Conservation (phyloP, 2,113 vertebrate genomes). For the Tragelaphus imberbis region DNA sequence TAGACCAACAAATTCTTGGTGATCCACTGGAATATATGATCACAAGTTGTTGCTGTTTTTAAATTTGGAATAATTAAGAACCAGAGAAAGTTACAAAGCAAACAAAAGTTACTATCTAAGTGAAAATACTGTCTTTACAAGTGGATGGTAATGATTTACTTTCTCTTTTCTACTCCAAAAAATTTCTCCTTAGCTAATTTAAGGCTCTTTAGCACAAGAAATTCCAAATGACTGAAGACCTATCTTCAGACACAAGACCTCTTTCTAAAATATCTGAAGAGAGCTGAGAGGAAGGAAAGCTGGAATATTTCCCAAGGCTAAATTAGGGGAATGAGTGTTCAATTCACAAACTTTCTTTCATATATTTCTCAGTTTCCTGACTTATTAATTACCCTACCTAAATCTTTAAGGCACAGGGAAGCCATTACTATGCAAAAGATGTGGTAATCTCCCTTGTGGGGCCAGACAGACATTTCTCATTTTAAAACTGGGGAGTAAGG, state of each 20-base stretch:
- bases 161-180: slow-evolving; percentile 44
- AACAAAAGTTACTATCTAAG: not conserved
- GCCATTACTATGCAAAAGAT: slow-evolving; percentile 10
- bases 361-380: slow-evolving; percentile 18
- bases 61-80: slow-evolving; percentile 30
- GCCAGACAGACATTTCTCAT: slow-evolving; percentile 18
- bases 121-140: slow-evolving; percentile 33
- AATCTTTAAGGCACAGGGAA: not conserved
- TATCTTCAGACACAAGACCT: not conserved
- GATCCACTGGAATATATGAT: not conserved
- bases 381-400: slow-evolving; percentile 24
- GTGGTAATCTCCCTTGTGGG: not conserved
- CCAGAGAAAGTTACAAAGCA: not conserved
- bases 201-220: slow-evolving; percentile 31
- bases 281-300: not conserved
- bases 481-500: not conserved
- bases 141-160: not conserved
- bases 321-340: slow-evolving; percentile 6
- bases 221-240: slow-evolving; percentile 30
- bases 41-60: not conserved
- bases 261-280: slow-evolving; percentile 35
- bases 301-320: not conserved
- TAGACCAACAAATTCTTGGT: not conserved
- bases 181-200: not conserved
- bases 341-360: slow-evolving; percentile 41